Evolutionary conservation across 2,888 invertebrate species (phyloP).

Genomic region (Athetis lepigone): DNA sequence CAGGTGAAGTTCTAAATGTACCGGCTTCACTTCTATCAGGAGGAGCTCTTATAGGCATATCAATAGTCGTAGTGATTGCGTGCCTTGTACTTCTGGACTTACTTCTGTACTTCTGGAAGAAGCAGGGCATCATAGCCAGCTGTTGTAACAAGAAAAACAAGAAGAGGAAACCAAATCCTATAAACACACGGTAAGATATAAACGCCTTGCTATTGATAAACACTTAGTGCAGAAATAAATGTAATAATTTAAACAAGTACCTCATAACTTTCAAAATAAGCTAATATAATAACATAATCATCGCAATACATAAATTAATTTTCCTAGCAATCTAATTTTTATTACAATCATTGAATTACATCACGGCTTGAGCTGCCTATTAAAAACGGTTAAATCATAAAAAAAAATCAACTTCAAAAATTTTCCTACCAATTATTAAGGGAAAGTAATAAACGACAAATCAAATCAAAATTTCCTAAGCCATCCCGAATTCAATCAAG

Average conservation of each 20-base stretch:
- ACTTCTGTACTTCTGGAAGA: constrained; percentile 92
- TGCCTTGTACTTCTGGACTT: constrained; percentile 95
- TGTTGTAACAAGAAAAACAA: constrained; percentile 91
- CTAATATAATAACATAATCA: constrained; percentile 27
- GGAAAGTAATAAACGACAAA: constrained; percentile 55
- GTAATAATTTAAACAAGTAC: constrained; percentile 19
- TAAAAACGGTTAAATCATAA: constrained; percentile 32
- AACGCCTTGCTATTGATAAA: background rate
- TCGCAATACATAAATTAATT: constrained; percentile 16
- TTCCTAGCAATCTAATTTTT: constrained; percentile 27
- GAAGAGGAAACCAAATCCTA: constrained; percentile 81
- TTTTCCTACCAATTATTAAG: constrained; percentile 48
- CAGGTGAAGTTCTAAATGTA: constrained; percentile 23
- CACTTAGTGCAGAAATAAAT: background rate
- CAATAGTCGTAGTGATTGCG: constrained; percentile 94
- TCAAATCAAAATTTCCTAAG: constrained; percentile 53
- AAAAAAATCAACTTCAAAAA: constrained; percentile 20
- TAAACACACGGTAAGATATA: constrained; percentile 76
- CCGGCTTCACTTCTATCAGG: constrained; percentile 87
- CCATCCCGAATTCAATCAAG: constrained; percentile 54
- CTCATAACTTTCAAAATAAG: constrained; percentile 1
- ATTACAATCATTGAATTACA: constrained; percentile 21
- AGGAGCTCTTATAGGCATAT: constrained; percentile 95
- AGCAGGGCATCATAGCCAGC: constrained; percentile 92
- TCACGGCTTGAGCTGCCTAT: constrained; percentile 30